Percentiles rank a stretch among this genome's conserved stretches.
These are phyloP conservation scores for Nyctibius bracteatus DNA, from an alignment of 2,113 vertebrate species.

Conservation along the genomic window DNA sequence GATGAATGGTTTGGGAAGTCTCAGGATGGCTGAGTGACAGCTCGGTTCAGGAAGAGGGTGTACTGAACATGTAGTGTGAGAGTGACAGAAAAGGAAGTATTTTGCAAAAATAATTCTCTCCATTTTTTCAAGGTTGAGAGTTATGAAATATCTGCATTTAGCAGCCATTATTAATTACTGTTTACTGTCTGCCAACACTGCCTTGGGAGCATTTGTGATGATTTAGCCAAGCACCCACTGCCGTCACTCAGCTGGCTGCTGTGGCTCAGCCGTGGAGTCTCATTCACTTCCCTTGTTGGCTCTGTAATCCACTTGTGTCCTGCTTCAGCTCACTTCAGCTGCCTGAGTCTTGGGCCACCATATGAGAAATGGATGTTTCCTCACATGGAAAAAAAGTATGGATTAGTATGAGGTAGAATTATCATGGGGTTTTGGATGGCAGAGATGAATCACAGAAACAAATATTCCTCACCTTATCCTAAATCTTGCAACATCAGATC, in stretches of 20 bases:
- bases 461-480: neutral
- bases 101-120: neutral
- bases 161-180: conserved; percentile 3
- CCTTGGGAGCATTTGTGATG: neutral
- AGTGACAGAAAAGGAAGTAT: neutral
- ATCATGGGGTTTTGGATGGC: neutral
- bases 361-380: neutral
- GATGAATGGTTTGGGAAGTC: neutral
- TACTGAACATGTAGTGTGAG: neutral
- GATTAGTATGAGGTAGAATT: neutral
- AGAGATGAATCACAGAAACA: neutral
- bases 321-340: neutral
- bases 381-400: neutral
- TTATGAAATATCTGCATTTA: conserved; percentile 1
- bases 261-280: neutral
- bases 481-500: neutral
- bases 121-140: neutral
- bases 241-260: neutral
- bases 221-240: neutral
- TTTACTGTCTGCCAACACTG: neutral
- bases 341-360: neutral
- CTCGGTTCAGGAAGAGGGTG: accelerated
- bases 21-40: neutral
- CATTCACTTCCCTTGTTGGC: neutral
- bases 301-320: neutral